phyloP scores from a whole-genome alignment of 2,797 vertebrate genomes.

The Pteropus rufus region DNA sequence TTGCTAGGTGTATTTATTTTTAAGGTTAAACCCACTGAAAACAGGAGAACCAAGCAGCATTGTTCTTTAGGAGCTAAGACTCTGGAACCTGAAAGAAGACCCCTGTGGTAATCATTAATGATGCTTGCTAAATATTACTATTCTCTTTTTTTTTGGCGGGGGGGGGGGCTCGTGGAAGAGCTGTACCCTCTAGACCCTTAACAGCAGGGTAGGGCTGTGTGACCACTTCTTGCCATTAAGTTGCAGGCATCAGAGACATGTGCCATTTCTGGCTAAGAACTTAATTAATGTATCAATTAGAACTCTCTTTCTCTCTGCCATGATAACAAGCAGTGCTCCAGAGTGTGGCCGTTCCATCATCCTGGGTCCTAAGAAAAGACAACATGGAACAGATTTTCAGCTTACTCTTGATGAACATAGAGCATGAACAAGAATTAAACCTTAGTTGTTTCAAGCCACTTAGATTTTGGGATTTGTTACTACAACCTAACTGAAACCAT shows the following conservation, averaged over 20 bases:
- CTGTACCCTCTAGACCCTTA: neutral
- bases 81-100: neutral
- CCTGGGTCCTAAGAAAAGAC: neutral
- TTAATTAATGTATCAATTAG: neutral
- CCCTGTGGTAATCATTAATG: neutral
- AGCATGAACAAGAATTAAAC: neutral
- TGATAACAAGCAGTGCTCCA: neutral
- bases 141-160: neutral
- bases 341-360: neutral
- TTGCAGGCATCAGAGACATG: neutral
- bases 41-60: neutral
- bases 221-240: neutral
- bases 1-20: neutral
- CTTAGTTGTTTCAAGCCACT: neutral
- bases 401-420: neutral
- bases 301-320: neutral
- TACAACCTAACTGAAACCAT: neutral
- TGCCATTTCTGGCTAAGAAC: neutral
- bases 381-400: neutral
- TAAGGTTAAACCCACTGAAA: constrained; percentile 1
- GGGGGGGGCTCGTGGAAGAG: neutral
- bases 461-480: neutral
- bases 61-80: neutral
- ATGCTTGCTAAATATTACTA: neutral
- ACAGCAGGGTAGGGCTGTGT: neutral